These are phyloP conservation scores for Chalcosyrphus nemorum DNA, from an alignment of 2,888 invertebrate species.

Conservation along the genomic window DNA sequence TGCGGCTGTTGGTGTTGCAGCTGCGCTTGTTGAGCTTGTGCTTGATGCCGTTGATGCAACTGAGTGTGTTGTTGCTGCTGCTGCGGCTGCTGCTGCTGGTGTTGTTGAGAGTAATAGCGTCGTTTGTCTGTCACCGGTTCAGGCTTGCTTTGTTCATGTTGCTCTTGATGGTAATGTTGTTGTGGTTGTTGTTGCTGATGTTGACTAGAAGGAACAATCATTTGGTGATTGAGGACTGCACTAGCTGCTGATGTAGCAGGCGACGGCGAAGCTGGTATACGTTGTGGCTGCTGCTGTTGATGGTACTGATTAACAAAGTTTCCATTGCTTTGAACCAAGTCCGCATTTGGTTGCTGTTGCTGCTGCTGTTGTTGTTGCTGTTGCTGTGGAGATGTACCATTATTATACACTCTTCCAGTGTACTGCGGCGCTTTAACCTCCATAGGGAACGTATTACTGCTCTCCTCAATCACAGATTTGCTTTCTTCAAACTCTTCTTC, in stretches of 20 bases:
- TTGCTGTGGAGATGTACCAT: slow-evolving; percentile 4
- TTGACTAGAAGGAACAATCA: slow-evolving; percentile 67
- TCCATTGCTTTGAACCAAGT: slow-evolving; percentile 22
- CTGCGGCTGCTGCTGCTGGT: slow-evolving; percentile 34
- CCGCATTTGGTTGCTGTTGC: slow-evolving; percentile 39
- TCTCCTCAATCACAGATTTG: slow-evolving; percentile 64
- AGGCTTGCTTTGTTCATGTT: slow-evolving; percentile 26
- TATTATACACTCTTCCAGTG: slow-evolving; percentile 45
- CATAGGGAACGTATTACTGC: slow-evolving; percentile 14
- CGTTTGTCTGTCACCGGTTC: slow-evolving; percentile 47
- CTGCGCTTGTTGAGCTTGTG: slow-evolving; percentile 20
- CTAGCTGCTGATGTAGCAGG: slow-evolving; percentile 41
- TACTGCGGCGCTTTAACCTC: slow-evolving; percentile 37
- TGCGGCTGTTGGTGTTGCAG: slow-evolving; percentile 54
- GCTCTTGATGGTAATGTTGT: slow-evolving; percentile 23
- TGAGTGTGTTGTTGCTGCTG: slow-evolving; percentile 46
- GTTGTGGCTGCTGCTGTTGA: slow-evolving; percentile 31
- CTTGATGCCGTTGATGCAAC: slow-evolving; percentile 49
- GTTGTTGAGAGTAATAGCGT: slow-evolving; percentile 43
- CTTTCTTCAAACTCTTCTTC: slow-evolving; percentile 37
- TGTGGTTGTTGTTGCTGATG: slow-evolving; percentile 47
- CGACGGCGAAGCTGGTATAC: slow-evolving; percentile 17
- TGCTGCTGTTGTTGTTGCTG: slow-evolving; percentile 6
- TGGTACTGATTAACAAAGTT: slow-evolving; percentile 52
- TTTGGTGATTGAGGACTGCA: slow-evolving; percentile 50